Conservation (phyloP, 2,113 vertebrate genomes). For the Blennius ocellaris region DNA sequence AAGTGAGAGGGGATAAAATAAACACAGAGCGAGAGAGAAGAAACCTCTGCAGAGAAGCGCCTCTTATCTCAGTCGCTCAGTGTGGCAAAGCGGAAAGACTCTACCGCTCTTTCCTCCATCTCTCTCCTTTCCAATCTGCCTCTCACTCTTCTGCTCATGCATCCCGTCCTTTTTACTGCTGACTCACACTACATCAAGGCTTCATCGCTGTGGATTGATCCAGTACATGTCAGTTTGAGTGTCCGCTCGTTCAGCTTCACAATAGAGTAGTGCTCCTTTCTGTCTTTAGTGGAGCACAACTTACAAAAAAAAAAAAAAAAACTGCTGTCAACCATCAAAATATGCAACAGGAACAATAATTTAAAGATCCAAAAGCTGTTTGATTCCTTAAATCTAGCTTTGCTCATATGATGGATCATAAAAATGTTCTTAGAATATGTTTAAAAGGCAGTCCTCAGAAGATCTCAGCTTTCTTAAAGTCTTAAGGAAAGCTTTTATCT, state of each 20-base stretch:
- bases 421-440: slow-evolving; percentile 22
- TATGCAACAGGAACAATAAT: slow-evolving; percentile 15
- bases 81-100: slow-evolving; percentile 43
- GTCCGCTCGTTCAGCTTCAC: slow-evolving; percentile 15
- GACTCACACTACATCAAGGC: slow-evolving; percentile 56
- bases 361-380: slow-evolving; percentile 7
- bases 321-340: background rate
- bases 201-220: slow-evolving; percentile 35
- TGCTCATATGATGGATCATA: slow-evolving; percentile 15
- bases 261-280: slow-evolving; percentile 3
- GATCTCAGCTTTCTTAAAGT: background rate
- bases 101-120: slow-evolving; percentile 22
- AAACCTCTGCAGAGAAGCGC: slow-evolving; percentile 47
- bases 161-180: slow-evolving; percentile 40
- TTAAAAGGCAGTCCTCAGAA: slow-evolving; percentile 6
- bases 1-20: slow-evolving; percentile 21
- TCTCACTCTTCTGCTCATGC: slow-evolving; percentile 12
- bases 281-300: background rate
- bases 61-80: slow-evolving; percentile 46
- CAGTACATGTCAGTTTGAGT: slow-evolving; percentile 17
- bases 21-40: slow-evolving; percentile 24
- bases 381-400: slow-evolving; percentile 41
- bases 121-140: background rate
- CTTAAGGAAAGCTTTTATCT: background rate
- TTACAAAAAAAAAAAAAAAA: too few relatives aligned